These are phyloP conservation scores for Ictidomys tridecemlineatus DNA, from an alignment of 2,113 vertebrate species.

Conservation along the genomic window DNA sequence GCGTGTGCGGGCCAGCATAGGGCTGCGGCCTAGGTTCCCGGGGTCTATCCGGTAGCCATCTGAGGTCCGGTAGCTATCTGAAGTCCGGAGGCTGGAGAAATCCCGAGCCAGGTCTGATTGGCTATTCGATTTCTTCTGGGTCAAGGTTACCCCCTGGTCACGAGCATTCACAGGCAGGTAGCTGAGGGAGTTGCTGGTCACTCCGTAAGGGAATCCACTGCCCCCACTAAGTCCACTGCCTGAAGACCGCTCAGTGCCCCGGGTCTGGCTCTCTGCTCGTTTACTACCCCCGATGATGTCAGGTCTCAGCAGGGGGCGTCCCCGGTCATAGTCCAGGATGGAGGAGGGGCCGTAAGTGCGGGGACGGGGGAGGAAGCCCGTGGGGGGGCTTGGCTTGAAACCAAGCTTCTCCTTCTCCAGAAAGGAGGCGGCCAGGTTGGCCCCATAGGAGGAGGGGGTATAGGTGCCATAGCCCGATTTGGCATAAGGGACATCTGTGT, in stretches of 20 bases:
- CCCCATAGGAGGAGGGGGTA: conserved; percentile 89
- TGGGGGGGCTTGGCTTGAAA: conserved; percentile 88
- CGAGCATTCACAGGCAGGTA: conserved; percentile 84
- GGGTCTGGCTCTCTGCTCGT: conserved; percentile 92
- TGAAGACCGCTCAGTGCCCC: conserved; percentile 85
- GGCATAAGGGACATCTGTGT: conserved; percentile 87
- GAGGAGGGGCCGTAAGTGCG: conserved; percentile 86
- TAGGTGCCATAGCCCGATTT: conserved; percentile 94
- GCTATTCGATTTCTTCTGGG: conserved; percentile 93
- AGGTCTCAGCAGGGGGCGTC: conserved; percentile 90
- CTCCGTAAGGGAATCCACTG: conserved; percentile 72
- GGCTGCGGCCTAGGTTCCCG: conserved; percentile 27
- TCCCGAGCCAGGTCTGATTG: conserved; percentile 95
- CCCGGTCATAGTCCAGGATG: conserved; percentile 86
- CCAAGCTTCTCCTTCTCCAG: conserved; percentile 90
- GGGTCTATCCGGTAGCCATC: conserved; percentile 82
- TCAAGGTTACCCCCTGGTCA: conserved; percentile 86
- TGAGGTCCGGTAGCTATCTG: conserved; percentile 87
- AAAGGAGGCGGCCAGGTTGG: conserved; percentile 90
- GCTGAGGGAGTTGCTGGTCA: conserved; percentile 86
- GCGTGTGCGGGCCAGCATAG: conserved; percentile 72
- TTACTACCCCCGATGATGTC: conserved; percentile 88
- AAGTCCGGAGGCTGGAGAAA: conserved; percentile 90
- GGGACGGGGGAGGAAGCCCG: conserved; percentile 90
- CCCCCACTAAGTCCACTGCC: conserved; percentile 88